A percentile compares a stretch with the other conserved stretches of the same genome.
phyloP scores from a whole-genome alignment of 2,797 vertebrate genomes.

The Typhlichthys eigenmanni region DNA sequence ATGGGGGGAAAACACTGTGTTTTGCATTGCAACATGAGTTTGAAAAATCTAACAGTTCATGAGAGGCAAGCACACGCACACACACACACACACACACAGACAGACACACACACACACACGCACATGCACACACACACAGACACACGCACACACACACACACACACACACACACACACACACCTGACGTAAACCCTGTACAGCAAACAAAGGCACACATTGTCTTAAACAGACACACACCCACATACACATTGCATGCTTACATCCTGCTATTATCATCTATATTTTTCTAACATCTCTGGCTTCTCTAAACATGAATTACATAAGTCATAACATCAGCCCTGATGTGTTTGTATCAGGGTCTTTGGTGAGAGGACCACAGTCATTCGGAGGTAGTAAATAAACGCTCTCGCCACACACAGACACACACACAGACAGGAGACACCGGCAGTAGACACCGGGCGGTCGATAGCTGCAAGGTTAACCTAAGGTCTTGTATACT shows the following conservation, averaged over 20 bases:
- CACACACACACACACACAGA: slow-evolving; percentile 5
- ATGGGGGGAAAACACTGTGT: no score
- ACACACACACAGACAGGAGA: slow-evolving; percentile 14
- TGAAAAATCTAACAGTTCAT: no score
- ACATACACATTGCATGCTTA: not conserved
- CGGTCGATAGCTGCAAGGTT: slow-evolving; percentile 57
- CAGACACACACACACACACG: slow-evolving; percentile 6
- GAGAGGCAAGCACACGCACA: not conserved
- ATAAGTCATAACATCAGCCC: slow-evolving; percentile 50
- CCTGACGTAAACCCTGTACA: slow-evolving; percentile 32
- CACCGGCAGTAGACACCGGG: slow-evolving; percentile 33
- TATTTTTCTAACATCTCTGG: slow-evolving; percentile 3
- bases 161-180: slow-evolving; percentile 6
- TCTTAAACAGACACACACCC: slow-evolving; percentile 21
- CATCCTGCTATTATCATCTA: slow-evolving; percentile 27
- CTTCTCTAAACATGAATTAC: slow-evolving; percentile 37
- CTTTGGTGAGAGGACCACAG: slow-evolving; percentile 46
- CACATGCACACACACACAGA: not conserved
- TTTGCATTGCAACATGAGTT: no score
- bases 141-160: slow-evolving; percentile 5
- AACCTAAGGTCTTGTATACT: slow-evolving; percentile 55
- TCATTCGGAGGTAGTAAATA: slow-evolving; percentile 55
- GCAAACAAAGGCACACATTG: slow-evolving; percentile 35
- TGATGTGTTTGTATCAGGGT: not conserved
- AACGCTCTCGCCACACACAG: slow-evolving; percentile 25